Conservation (phyloP, 2,797 vertebrate species). For the Dendrocincla tyrannina region DNA sequence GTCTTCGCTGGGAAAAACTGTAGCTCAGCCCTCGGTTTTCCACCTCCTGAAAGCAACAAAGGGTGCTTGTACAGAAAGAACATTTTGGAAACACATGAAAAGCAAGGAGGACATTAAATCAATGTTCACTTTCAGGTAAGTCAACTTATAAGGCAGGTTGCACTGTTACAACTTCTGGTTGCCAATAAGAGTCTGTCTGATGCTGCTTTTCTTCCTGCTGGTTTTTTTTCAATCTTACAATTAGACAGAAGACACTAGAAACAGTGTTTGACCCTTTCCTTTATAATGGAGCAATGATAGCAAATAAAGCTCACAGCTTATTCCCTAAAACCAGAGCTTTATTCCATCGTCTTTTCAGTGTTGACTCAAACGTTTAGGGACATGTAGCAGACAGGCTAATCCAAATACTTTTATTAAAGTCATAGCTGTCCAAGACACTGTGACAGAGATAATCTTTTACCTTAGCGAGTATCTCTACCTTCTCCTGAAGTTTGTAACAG, state of each 20-base stretch:
- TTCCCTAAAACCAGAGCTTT: background rate
- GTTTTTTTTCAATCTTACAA: background rate
- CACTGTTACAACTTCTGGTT: background rate
- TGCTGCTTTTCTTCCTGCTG: background rate
- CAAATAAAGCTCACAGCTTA: background rate
- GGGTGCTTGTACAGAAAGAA: background rate
- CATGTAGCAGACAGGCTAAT: background rate
- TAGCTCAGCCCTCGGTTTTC: background rate
- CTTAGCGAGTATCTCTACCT: background rate
- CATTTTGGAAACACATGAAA: background rate
- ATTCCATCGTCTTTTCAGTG: background rate
- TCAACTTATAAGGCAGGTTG: background rate
- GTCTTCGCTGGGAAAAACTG: background rate
- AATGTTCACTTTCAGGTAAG: background rate
- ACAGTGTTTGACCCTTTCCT: background rate
- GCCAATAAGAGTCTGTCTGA: background rate
- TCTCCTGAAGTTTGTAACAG: background rate
- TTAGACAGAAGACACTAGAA: background rate
- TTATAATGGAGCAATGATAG: background rate
- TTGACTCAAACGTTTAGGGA: background rate
- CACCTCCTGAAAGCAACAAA: background rate
- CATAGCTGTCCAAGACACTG: background rate
- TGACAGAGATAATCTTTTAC: background rate
- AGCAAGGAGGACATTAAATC: background rate
- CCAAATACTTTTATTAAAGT: background rate